A percentile compares a stretch with the other conserved stretches of the same genome.
Conservation (phyloP, 2,888 invertebrate species). For the Chrysolina americana region DNA sequence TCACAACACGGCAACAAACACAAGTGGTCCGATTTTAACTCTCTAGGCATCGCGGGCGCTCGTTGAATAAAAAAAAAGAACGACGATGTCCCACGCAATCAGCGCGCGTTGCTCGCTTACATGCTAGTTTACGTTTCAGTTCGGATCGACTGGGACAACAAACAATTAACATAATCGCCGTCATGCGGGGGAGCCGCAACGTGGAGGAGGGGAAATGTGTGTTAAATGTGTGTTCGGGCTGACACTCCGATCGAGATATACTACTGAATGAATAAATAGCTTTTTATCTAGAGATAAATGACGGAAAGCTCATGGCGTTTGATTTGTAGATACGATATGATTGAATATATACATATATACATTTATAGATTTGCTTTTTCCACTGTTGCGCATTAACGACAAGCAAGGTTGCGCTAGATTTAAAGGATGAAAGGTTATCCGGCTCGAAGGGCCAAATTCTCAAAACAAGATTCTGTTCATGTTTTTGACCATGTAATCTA, state of each 20-base stretch:
- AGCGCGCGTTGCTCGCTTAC: constrained; percentile 50
- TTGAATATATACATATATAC: no score
- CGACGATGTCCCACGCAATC: constrained; percentile 51
- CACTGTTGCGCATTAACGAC: not conserved
- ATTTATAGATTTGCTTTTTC: no score
- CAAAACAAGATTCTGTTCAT: not conserved
- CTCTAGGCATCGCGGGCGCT: constrained; percentile 46
- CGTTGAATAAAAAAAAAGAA: constrained; percentile 27
- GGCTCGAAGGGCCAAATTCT: not conserved
- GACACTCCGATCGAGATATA: constrained; percentile 36
- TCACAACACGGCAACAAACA: constrained; percentile 49
- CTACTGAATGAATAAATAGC: constrained; percentile 29
- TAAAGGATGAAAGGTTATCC: no score
- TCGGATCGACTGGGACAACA: constrained; percentile 49
- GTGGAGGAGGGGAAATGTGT: constrained; percentile 30
- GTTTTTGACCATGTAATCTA: no score
- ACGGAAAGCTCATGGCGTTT: constrained; percentile 18
- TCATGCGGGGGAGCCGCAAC: constrained; percentile 35
- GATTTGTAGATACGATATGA: constrained; percentile 9
- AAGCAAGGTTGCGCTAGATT: no score
- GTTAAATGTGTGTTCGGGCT: constrained; percentile 33
- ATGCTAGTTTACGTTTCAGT: constrained; percentile 45
- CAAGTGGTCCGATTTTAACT: constrained; percentile 61
- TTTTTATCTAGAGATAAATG: constrained; percentile 30
- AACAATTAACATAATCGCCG: constrained; percentile 50